Evolutionary conservation across 2,113 vertebrate genomes (phyloP), one percentile per base, ranked within the genome.

Genomic region (Kryptolebias marmoratus): DNA sequence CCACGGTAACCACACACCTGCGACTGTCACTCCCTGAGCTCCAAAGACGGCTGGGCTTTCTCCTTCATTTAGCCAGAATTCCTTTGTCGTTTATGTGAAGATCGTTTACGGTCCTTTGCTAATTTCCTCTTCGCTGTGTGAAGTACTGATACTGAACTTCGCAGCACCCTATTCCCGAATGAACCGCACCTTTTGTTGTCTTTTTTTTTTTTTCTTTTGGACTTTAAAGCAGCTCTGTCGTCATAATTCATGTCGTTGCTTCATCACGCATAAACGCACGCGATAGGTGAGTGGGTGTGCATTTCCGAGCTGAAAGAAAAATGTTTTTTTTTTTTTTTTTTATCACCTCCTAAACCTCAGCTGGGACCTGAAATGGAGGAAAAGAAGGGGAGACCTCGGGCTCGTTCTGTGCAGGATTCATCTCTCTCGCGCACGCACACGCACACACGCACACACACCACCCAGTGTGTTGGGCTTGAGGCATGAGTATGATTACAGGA

Each of bases 401-500:
- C 22, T 22, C 22, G 22, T 57, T 57, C 32, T 48, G 58, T 57
- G 59, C 39, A 61, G 30, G 16, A 16, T 22, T 47, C 66, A 9
- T 55, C 44, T 36, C 52, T 22, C 73, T 64, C 64, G 72, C 65
- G 55, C 69, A 31, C 18, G 8, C 36, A 44, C 39, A 42, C 18
- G 22, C 54, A 56, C 72, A 1, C 50, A 3, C 50, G n/a, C 48
- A 36, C 30, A 22, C 48, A 42, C 75, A 79, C 68, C 59, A 75
- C 73, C 82, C 73, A 81, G 53, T 48, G 44, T 27, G 53, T 73
- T 61, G 44, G 72, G 54, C 61, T 79, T 4, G 60, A 48, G 55
- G 71, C 71, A 64, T 68, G 68, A 85, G 80, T 78, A 76, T 89
- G 70, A 84, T 88, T 90, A 89, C 80, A 87, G 81, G 61, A 80